Percentiles rank a stretch among this genome's conserved stretches.
Conservation (phyloP, 1,140 invertebrate species). For the Scaptodrosophila lebanonensis region DNA sequence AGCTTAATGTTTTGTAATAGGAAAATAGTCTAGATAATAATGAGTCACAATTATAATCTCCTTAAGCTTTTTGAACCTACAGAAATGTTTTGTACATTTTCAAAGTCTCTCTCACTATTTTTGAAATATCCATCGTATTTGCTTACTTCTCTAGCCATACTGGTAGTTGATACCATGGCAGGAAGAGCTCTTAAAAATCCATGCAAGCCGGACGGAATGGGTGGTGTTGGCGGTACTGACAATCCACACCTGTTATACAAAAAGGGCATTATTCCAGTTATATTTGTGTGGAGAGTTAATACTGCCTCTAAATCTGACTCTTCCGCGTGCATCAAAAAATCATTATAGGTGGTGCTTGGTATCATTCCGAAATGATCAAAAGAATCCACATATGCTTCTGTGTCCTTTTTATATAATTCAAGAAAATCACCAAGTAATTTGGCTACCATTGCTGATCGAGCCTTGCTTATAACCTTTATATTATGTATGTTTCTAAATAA, state of each 20-base stretch:
- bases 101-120: conserved; percentile 45
- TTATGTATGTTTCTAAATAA: conserved; percentile 76
- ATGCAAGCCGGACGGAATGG: conserved; percentile 71
- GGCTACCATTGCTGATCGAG: conserved; percentile 90
- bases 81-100: conserved; percentile 41
- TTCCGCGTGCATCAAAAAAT: conserved; percentile 79
- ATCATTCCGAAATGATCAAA: conserved; percentile 81
- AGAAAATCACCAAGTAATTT: conserved; percentile 96
- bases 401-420: conserved; percentile 91
- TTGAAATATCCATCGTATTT: conserved; percentile 64
- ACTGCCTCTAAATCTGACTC: conserved; percentile 70
- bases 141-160: conserved; percentile 47
- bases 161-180: conserved; percentile 52
- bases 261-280: conserved; percentile 74
- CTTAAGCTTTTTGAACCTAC: conserved; percentile 31
- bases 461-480: conserved; percentile 84
- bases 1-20: no score
- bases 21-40: conserved; percentile 20
- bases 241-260: conserved; percentile 69
- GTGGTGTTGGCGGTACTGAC: conserved; percentile 63
- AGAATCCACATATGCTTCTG: conserved; percentile 84
- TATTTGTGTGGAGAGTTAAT: conserved; percentile 69
- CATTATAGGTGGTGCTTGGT: conserved; percentile 80
- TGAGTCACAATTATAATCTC: conserved; percentile 15
- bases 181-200: conserved; percentile 74